A percentile compares a stretch with the other conserved stretches of the same genome.
These are phyloP conservation scores for Temnothorax unifasciatus DNA, from an alignment of 2,888 invertebrate genomes.

Conservation along the genomic window DNA sequence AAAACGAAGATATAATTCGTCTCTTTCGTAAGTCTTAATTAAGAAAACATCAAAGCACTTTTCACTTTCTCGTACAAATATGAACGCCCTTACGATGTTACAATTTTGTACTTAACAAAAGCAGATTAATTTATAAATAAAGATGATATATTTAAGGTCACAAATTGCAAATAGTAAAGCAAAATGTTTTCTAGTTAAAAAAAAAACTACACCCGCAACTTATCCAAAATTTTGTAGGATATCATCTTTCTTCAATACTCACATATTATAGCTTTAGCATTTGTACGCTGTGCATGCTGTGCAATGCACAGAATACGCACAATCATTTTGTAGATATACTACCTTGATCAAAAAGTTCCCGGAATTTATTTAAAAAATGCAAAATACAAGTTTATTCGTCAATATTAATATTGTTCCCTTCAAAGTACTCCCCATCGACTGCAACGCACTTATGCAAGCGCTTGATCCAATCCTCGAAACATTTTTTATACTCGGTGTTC, in stretches of 20 bases:
- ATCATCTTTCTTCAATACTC: not conserved
- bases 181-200: not conserved
- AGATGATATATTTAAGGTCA: not conserved
- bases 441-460: too few species aligned
- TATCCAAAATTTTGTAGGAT: not conserved
- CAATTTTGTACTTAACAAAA: not conserved
- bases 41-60: not conserved
- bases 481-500: too few species aligned
- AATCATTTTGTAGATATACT: constrained; percentile 25
- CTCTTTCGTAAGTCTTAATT: not conserved
- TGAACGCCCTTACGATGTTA: not conserved
- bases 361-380: too few species aligned
- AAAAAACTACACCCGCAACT: not conserved
- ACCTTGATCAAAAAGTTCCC: too few species aligned
- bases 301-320: not conserved
- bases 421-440: too few species aligned
- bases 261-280: constrained; percentile 26
- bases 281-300: not conserved
- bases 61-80: not conserved
- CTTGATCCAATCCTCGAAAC: too few species aligned
- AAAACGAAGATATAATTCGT: not conserved
- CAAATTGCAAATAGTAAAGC: not conserved
- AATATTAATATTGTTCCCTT: too few species aligned
- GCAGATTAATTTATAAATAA: constrained; percentile 12
- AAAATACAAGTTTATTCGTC: too few species aligned